Conservation (phyloP, 2,888 invertebrate species). For the Chaetogeoica ovagalla region DNA sequence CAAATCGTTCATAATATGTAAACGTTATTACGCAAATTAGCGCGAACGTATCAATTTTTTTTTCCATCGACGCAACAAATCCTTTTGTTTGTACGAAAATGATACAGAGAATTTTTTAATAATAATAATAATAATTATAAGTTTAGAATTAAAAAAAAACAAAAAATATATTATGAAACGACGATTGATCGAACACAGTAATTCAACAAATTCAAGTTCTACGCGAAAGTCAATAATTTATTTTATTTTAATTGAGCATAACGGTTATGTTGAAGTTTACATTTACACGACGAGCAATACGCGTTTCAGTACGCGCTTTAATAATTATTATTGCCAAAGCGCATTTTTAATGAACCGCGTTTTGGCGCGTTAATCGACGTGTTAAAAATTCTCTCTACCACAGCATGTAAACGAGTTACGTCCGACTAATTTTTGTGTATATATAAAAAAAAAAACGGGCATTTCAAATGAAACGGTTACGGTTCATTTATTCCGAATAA, state of each 20-base stretch:
- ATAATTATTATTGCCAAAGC: neutral
- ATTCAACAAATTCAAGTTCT: too few species aligned
- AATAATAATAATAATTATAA: too few species aligned
- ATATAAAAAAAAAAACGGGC: neutral
- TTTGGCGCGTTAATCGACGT: neutral
- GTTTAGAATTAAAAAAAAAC: neutral
- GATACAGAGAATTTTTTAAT: neutral
- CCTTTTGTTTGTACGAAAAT: neutral
- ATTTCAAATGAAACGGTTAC: neutral
- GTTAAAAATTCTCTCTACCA: neutral
- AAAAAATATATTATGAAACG: neutral
- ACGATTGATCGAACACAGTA: neutral
- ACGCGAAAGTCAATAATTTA: neutral
- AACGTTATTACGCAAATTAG: too few species aligned
- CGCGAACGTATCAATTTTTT: neutral
- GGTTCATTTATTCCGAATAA: neutral
- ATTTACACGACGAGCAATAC: neutral
- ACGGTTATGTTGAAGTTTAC: neutral
- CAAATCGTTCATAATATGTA: too few species aligned
- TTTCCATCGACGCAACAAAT: too few species aligned
- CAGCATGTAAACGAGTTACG: too few species aligned
- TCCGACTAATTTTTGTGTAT: neutral
- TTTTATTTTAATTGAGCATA: neutral
- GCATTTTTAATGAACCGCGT: neutral
- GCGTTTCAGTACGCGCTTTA: neutral